phyloP scores from a whole-genome alignment of 2,113 vertebrate species.

The Python bivittatus region DNA sequence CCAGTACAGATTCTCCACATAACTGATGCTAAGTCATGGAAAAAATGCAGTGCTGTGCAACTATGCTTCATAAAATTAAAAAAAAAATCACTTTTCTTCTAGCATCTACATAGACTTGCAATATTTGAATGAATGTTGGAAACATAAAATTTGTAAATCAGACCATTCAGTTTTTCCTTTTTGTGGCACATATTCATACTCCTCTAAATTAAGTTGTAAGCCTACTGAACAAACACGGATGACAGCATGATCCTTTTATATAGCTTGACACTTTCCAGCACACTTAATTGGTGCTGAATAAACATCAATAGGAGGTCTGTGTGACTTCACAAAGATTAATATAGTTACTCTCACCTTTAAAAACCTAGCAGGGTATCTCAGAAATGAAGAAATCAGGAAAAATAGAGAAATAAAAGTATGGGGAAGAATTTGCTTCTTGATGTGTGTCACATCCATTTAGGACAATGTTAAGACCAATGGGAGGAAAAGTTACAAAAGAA shows the following conservation, averaged over 20 bases:
- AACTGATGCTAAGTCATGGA: neutral
- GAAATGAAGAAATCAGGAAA: neutral
- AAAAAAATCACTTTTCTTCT: neutral
- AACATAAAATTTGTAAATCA: neutral
- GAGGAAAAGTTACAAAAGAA: neutral
- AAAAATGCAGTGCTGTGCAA: neutral
- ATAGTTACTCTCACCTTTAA: neutral
- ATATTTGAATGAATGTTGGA: neutral
- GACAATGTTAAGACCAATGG: neutral
- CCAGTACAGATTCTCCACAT: neutral
- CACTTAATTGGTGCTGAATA: neutral
- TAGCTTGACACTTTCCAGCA: neutral
- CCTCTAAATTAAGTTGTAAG: neutral
- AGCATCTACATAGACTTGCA: too few species aligned
- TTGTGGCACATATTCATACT: neutral
- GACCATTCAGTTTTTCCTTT: neutral
- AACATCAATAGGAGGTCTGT: neutral
- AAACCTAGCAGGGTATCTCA: neutral
- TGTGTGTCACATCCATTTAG: neutral
- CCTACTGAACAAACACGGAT: neutral
- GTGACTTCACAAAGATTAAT: neutral
- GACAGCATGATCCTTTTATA: neutral
- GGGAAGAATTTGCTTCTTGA: neutral
- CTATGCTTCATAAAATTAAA: neutral
- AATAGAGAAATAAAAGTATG: neutral